phyloP scores from a whole-genome alignment of 1,140 invertebrate genomes.

The Hestina assimilis region DNA sequence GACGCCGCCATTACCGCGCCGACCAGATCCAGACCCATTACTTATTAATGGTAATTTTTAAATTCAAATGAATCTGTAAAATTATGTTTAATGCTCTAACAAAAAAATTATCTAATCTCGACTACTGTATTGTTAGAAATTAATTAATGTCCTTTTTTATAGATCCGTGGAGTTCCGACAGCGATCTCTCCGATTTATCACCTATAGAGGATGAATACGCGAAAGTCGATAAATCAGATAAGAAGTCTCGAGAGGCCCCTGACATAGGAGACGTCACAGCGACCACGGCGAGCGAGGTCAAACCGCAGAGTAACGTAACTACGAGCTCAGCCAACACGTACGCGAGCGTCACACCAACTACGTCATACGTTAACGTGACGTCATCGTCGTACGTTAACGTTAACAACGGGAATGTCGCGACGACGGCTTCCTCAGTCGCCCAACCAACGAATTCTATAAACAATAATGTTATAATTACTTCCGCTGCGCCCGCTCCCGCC shows the following conservation, averaged over 20 bases:
- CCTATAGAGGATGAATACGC: constrained; percentile 71
- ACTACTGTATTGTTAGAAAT: no score
- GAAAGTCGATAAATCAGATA: constrained; percentile 65
- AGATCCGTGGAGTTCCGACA: constrained; percentile 75
- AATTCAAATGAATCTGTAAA: no score
- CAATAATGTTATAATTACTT: constrained; percentile 11
- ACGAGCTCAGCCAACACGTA: constrained; percentile 10
- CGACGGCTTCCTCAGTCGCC: constrained; percentile 1
- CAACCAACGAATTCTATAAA: constrained; percentile 8
- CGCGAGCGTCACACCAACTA: background rate
- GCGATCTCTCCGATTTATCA: constrained; percentile 67
- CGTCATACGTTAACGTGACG: constrained; percentile 14
- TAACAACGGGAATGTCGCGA: constrained; percentile 11
- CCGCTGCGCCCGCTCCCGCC: constrained; percentile 19
- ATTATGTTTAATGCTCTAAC: no score
- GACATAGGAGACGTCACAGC: constrained; percentile 69
- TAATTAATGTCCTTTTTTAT: background rate
- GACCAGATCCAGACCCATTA: constrained; percentile 83
- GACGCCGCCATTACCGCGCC: constrained; percentile 86
- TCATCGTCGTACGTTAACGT: constrained; percentile 19
- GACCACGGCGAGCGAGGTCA: constrained; percentile 31
- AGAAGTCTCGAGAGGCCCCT: constrained; percentile 53
- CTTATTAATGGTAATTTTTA: constrained; percentile 58
- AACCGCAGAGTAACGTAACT: constrained; percentile 10
- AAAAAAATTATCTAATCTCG: no score